These are phyloP conservation scores for Aspiorhynchus laticeps DNA, from an alignment of 2,113 vertebrate genomes.

Conservation along the genomic window DNA sequence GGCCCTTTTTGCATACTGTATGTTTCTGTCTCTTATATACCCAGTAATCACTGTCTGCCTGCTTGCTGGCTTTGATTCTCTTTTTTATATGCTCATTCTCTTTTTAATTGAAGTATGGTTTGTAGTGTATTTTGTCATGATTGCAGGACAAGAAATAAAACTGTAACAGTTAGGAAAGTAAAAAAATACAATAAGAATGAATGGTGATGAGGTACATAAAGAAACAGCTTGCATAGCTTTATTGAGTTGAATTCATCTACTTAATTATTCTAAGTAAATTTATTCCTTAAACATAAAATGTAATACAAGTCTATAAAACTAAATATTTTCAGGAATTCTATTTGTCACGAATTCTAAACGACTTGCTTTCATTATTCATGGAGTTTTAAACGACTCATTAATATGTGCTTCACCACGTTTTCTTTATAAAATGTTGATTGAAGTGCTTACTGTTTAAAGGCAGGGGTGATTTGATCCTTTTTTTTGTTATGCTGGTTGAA, in stretches of 20 bases:
- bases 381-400: background rate
- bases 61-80: conserved; percentile 19
- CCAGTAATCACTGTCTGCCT: conserved; percentile 37
- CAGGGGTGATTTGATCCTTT: too few species aligned
- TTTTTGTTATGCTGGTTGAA: too few species aligned
- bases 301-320: background rate
- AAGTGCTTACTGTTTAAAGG: background rate
- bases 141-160: conserved; percentile 1
- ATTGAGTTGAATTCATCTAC: background rate
- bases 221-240: background rate
- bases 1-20: conserved; percentile 34
- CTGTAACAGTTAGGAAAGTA: background rate
- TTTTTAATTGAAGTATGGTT: conserved; percentile 19
- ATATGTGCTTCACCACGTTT: background rate
- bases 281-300: background rate
- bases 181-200: background rate
- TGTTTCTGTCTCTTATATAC: conserved; percentile 28
- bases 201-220: background rate
- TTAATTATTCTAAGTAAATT: background rate
- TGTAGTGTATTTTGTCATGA: conserved; percentile 17
- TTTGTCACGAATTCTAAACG: background rate
- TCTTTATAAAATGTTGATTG: background rate
- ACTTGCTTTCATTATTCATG: background rate
- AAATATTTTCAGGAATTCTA: background rate
- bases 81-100: background rate